phyloP scores from a whole-genome alignment of 30 jellyfish, hydroid and myxozoan genomes.

The Rhopilema esculentum region DNA sequence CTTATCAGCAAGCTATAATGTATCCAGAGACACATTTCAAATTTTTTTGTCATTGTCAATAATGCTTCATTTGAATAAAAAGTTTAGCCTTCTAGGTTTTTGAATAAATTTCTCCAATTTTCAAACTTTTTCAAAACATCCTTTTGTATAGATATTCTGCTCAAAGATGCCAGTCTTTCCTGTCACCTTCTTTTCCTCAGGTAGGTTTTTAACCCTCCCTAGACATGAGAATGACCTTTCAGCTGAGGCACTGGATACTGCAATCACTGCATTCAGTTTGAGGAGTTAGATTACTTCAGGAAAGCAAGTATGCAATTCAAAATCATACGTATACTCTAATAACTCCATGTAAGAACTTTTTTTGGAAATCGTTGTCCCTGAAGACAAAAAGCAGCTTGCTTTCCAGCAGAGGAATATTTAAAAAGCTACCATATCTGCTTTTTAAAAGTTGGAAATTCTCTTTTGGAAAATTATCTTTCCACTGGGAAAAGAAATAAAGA shows the following conservation, averaged over 20 bases:
- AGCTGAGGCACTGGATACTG: conserved; percentile 50
- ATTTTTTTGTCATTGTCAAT: neutral
- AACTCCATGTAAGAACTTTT: conserved; percentile 31
- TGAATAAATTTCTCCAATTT: conserved; percentile 30
- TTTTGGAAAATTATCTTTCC: conserved; percentile 16
- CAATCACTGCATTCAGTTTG: conserved; percentile 44
- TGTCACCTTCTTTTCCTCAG: conserved; percentile 58
- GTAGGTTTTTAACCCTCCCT: conserved; percentile 41
- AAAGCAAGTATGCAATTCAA: conserved; percentile 19
- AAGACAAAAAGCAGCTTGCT: conserved; percentile 42
- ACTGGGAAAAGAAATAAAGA: conserved; percentile 6
- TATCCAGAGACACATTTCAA: neutral
- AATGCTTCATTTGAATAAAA: neutral
- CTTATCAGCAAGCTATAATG: neutral
- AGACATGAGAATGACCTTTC: conserved; percentile 30
- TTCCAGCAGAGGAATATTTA: conserved; percentile 15
- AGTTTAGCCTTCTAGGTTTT: conserved; percentile 40
- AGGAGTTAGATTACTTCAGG: conserved; percentile 41
- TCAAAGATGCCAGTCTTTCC: conserved; percentile 52
- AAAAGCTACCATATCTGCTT: conserved; percentile 38
- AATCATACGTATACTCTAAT: conserved; percentile 2
- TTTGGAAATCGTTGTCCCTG: conserved; percentile 33
- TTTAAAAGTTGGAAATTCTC: conserved; percentile 13
- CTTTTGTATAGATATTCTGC: conserved; percentile 53
- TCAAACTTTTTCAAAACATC: conserved; percentile 37